Evolutionary conservation across 2,888 invertebrate genomes (phyloP), one percentile per base, ranked within the genome.

Genomic region (Tiliacea aurago): DNA sequence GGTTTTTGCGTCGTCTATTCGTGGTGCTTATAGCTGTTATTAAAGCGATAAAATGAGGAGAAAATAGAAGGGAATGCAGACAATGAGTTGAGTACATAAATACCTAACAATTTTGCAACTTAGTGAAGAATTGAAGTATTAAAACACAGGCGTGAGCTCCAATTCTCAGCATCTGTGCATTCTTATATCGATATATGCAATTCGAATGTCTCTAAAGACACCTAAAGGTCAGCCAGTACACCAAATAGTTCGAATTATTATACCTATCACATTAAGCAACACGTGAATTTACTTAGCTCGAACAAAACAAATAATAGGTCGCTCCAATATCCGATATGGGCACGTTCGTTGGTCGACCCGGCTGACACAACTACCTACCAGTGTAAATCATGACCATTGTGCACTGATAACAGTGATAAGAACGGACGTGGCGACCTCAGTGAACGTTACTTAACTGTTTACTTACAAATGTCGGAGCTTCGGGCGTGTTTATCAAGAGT

Each of bases 331-430:
- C 37, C 20, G 67, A 64, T 69, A 68, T n/a, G 56, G 47, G n/a
- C 53, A 66, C 66, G 78, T 73, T 70, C 73, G 63, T 67, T 58
- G 45, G 82, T 78, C 78, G 89, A 90, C 89, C 90, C 81, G 77
- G 53, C 73, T 84, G 80, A 75, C 69, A 76, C 80, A 76, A 85
- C 73, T 61, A 75, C 83, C 67, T 56, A 77, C 66, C 58, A 71
- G 65, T 80, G 78, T 83, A 86, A 86, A 88, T 87, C 84, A 87
- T 78, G 78, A 85, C 77, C 76, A 80, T 76, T 82, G 83, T 73
- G 63, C 63, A 79, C 70, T 78, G 89, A 90, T 88, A 90, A 84
- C 72, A 45, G 69, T 76, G 90, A 90, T 90, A 90, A 85, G 70
- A 78, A 65, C 72, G 77, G 76, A 80, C 80, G 79, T 78, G 70